Evolutionary conservation across 1,140 invertebrate species (phyloP).

Genomic region (Penaeus chinensis): DNA sequence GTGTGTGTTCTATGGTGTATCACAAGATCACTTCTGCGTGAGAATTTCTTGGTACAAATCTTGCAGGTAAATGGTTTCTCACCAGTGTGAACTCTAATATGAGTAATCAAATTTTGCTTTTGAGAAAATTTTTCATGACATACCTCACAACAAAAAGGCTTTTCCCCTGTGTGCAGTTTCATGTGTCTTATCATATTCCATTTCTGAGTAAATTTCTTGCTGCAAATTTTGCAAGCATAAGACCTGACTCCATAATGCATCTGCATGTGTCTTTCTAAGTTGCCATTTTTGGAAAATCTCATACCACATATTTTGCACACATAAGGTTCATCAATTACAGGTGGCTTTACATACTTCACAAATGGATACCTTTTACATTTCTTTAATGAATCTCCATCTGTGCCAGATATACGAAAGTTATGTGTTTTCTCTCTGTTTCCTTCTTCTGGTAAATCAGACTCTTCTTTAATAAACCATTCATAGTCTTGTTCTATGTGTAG

Average conservation of each 20-base stretch:
- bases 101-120: not conserved
- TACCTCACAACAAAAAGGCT: not conserved
- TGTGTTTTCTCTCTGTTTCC: too few species aligned
- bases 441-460: too few species aligned
- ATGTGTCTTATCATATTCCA: not conserved
- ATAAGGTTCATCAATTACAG: not conserved
- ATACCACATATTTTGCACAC: not conserved
- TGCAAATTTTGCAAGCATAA: not conserved
- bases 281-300: not conserved
- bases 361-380: too few species aligned
- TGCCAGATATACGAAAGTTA: too few species aligned
- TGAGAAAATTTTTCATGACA: not conserved
- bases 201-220: not conserved
- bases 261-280: not conserved
- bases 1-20: not conserved
- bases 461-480: too few species aligned
- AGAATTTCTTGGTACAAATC: not conserved
- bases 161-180: not conserved
- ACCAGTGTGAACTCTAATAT: not conserved
- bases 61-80: not conserved
- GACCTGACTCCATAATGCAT: not conserved
- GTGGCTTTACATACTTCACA: too few species aligned
- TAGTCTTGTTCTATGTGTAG: too few species aligned
- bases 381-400: too few species aligned
- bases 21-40: not conserved